phyloP scores from a whole-genome alignment of 64 coral and sea anemone genomes.

The Platygyra sinensis region DNA sequence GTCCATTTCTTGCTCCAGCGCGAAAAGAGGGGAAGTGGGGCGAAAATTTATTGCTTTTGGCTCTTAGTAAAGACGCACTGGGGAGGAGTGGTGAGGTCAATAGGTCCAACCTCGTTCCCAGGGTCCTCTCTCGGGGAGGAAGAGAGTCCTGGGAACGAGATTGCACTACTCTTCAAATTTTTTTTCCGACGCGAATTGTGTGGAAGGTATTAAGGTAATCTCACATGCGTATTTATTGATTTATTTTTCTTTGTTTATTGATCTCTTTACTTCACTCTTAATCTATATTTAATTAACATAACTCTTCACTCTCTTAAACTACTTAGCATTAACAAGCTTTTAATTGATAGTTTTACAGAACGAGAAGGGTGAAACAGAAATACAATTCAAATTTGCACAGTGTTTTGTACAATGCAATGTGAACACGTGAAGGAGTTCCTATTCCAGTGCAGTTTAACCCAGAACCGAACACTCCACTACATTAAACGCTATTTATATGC shows the following conservation, averaged over 20 bases:
- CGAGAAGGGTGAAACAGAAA: neutral
- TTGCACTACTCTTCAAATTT: neutral
- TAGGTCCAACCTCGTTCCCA: no score
- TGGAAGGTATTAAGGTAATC: neutral
- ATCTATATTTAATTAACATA: neutral
- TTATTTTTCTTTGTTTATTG: constrained; percentile 34
- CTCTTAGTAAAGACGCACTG: no score
- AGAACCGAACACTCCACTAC: neutral
- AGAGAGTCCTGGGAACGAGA: no score
- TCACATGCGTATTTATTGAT: neutral
- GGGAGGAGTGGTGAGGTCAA: no score
- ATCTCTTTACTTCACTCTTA: constrained; percentile 17
- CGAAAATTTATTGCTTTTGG: no score
- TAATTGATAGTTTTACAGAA: neutral
- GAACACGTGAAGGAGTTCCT: neutral
- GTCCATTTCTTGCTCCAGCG: no score
- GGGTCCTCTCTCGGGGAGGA: no score
- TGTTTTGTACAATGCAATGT: constrained; percentile 25
- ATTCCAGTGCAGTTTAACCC: neutral
- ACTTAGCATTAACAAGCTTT: neutral
- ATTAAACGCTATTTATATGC: constrained; percentile 19
- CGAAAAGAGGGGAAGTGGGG: no score
- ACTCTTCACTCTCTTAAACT: constrained; percentile 23
- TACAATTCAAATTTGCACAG: neutral
- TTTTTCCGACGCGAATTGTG: neutral